Conservation (phyloP, 2,113 vertebrate genomes). For the Neolamprologus devosi region DNA sequence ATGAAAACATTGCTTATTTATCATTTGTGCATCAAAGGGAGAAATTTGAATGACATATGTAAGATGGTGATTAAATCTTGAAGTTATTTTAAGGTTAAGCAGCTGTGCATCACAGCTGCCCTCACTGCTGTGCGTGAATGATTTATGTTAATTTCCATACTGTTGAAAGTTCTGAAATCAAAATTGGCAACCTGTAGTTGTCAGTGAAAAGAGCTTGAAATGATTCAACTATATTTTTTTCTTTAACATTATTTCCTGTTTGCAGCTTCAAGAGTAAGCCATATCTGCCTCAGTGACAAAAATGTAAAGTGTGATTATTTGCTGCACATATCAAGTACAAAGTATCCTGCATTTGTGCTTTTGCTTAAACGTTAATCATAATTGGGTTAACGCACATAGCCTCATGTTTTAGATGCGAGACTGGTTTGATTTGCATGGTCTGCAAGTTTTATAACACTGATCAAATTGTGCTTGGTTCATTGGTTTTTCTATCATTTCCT, state of each 20-base stretch:
- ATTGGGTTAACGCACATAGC: neutral
- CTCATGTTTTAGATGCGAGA: neutral
- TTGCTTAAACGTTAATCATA: neutral
- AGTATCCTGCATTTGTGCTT: neutral
- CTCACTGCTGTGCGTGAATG: neutral
- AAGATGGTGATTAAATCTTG: neutral
- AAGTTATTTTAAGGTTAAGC: neutral
- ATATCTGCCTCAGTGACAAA: neutral
- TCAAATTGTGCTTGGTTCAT: neutral
- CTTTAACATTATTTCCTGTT: neutral
- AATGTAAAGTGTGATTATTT: neutral
- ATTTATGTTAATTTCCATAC: neutral
- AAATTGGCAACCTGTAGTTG: neutral
- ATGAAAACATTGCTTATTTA: neutral
- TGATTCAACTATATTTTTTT: neutral
- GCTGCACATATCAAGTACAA: neutral
- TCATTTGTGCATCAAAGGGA: neutral
- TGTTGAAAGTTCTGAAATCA: neutral
- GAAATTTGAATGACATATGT: neutral
- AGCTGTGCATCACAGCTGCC: neutral
- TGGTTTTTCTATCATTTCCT: neutral
- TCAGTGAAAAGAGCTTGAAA: neutral
- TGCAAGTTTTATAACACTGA: neutral
- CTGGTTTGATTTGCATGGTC: neutral
- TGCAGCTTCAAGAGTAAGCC: neutral